phyloP scores from a whole-genome alignment of 2,888 invertebrate species.

The Choreutis nemorana region DNA sequence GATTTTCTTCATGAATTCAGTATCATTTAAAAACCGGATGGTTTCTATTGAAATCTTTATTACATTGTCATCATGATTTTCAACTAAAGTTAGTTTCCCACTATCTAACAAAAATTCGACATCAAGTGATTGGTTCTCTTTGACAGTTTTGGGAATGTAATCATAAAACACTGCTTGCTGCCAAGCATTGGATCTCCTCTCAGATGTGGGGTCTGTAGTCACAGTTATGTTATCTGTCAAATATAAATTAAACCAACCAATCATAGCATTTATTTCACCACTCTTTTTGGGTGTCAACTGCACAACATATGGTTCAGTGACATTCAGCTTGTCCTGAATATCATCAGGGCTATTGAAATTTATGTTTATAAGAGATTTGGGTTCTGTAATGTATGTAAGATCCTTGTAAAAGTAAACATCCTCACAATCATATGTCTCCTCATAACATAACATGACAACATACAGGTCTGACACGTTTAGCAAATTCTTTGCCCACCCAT shows the following conservation, averaged over 20 bases:
- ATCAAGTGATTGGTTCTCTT: conserved; percentile 27
- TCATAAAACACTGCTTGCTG: conserved; percentile 79
- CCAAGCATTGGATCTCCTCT: conserved; percentile 70
- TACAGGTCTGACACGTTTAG: conserved; percentile 27
- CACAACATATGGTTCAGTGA: conserved; percentile 35
- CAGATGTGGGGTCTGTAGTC: conserved; percentile 67
- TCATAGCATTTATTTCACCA: conserved; percentile 71
- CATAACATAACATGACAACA: conserved; percentile 29
- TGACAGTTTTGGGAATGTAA: conserved; percentile 33
- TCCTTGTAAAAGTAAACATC: conserved; percentile 66
- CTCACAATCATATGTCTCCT: conserved; percentile 75
- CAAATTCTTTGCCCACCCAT: conserved; percentile 21
- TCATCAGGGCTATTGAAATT: conserved; percentile 69
- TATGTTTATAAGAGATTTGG: conserved; percentile 60
- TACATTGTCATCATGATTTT: conserved; percentile 3
- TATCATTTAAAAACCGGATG: not conserved
- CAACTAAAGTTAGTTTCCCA: conserved; percentile 39
- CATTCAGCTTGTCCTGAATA: conserved; percentile 38
- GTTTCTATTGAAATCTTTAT: not conserved
- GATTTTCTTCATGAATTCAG: not conserved
- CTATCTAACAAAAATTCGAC: conserved; percentile 36
- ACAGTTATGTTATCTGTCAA: conserved; percentile 69
- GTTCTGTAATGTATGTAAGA: conserved; percentile 66
- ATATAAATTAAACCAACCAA: conserved; percentile 78
- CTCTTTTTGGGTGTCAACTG: conserved; percentile 34